Base-by-base conservation (phyloP, 30 jellyfish, hydroid and myxozoan species). In the Cassiopea andromeda region DNA sequence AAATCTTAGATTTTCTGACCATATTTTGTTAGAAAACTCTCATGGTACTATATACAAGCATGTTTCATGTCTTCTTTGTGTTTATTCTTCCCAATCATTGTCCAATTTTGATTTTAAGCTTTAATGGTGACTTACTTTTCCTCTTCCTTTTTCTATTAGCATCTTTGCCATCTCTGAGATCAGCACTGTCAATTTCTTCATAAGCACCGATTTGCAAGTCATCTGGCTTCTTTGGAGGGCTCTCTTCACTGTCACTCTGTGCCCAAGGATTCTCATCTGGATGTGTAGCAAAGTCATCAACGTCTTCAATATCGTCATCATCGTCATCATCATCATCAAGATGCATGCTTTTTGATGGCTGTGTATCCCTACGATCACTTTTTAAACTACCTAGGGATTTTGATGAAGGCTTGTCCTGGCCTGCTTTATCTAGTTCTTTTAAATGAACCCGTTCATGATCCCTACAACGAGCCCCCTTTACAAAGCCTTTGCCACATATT, bases 201-300 rank as follows among this genome's bases (percentile, higher is more conserved):
- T 86, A 86, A 0, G 94, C 94, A 2, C 94, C 94, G 54, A 86
- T 86, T 78, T 86, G 94, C 78, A 86, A 71, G 44, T 86, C 94
- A 4, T 86, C 94, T 0, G 94, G 84, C 47, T 77, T 86, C 89
- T 86, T 86, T 12, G 94, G 94, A 16, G 94, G 94, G 69, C 84
- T 86, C 54, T 81, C 86, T 1, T 86, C 94, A 76, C 94, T 86
- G 84, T 86, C 94, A 77, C 94, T 86, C 79, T 86, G 94, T 27
- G 94, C 94, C 94, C 94, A 86, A 1, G 94, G 94, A 61, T 86
- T 86, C 89, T 86, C 94, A 50, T 86, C 94, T 0, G 94, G 89
- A 69, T 86, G 94, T 0, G 85, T 80, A 3, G 77, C 89, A 86
- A 86, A 86, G 67, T 86, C 94, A 46, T 86, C 93, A 19, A 72